Base-by-base conservation (phyloP, 2,797 vertebrate species). In the Myoxocephalus aenaeus region DNA sequence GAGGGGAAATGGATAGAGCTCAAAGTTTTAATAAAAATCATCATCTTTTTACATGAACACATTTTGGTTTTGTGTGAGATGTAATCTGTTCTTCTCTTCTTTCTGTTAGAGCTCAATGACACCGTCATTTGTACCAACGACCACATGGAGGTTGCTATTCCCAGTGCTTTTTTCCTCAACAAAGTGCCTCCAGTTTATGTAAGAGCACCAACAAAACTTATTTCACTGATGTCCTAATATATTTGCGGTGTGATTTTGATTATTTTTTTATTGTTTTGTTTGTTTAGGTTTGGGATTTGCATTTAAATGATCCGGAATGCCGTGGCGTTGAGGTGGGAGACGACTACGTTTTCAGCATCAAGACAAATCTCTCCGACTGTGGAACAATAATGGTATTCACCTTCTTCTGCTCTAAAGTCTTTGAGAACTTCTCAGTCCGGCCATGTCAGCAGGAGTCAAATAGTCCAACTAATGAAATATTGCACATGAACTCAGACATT, bases 101-200 rank as follows among this genome's bases (percentile, higher is more conserved):
- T 77, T 77, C 56, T 25, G 27, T 50, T 56, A 96, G 95, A 94
- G 75, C 91, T 96, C 56, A 96, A 96, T 81, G 95, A 96, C 87
- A 96, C 95, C 0, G 94, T 96, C 42, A 86, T 94, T 67, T 96
- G 95, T 46, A 94, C 94, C 81, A 95, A 96, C 6, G 92, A 95
- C 83, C 93, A 93, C 32, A 96, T 96, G 92, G 92, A 94, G 57
- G 94, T 95, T 14, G 51, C 93, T 48, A 95, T 96, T 82, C 95
- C 95, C 44, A 94, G 91, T 15, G 44, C 73, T 4, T 95, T 95
- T 76, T 96, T 96, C 81, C 93, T 95, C 79, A 94, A 73, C 86
- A 95, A 95, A 88, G 89, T 90, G 0, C 95, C 95, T 62, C 94
- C 95, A 12, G 90, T 96, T 80, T 79, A 93, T 53, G 95, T 96